A percentile compares a stretch with the other conserved stretches of the same genome.
These are phyloP conservation scores for Amphipoea oculea DNA, from an alignment of 2,888 invertebrate species.

Conservation along the genomic window DNA sequence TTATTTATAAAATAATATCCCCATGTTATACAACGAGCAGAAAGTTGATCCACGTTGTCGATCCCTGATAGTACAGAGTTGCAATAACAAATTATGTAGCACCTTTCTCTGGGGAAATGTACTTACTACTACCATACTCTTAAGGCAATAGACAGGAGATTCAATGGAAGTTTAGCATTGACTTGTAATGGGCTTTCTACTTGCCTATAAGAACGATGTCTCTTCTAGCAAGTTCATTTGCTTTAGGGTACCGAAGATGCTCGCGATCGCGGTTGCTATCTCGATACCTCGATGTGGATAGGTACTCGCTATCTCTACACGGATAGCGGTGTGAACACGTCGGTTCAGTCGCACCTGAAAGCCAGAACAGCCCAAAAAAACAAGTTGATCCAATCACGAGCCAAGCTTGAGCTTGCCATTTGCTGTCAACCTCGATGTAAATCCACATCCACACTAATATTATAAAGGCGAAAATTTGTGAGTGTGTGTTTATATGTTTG, in stretches of 20 bases:
- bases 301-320: too few species aligned
- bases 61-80: slow-evolving; percentile 35
- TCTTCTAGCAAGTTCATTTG: too few species aligned
- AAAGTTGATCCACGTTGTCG: slow-evolving; percentile 52
- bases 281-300: too few species aligned
- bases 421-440: not conserved
- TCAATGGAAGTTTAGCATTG: not conserved
- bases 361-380: not conserved
- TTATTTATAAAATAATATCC: slow-evolving; percentile 62
- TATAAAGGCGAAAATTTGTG: too few species aligned
- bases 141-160: not conserved
- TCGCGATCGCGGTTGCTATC: too few species aligned
- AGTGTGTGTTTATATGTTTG: too few species aligned
- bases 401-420: not conserved
- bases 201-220: too few species aligned
- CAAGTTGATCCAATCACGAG: not conserved
- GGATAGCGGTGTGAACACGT: too few species aligned
- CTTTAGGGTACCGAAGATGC: too few species aligned
- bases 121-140: not conserved
- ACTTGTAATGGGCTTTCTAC: too few species aligned
- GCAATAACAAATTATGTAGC: slow-evolving; percentile 45
- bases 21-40: slow-evolving; percentile 55
- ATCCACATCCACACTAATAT: too few species aligned
- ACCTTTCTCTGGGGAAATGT: slow-evolving; percentile 30
- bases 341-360: not conserved